Evolutionary conservation across 2,888 invertebrate genomes (phyloP).

Genomic region (Penaeus monodon): DNA sequence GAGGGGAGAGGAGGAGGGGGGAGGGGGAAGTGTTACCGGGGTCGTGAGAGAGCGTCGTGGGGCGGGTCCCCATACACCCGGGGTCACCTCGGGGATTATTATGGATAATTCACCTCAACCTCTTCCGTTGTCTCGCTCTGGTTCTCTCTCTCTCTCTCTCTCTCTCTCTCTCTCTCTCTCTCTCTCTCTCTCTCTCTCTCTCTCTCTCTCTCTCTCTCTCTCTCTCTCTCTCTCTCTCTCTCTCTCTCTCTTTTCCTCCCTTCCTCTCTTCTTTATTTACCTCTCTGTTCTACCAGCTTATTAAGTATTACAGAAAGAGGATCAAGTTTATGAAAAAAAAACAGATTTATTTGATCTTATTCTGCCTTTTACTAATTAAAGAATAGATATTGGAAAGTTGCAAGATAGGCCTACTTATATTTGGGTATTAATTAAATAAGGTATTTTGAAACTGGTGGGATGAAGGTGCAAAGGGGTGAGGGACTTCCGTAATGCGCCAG

Average conservation of each 20-base stretch:
- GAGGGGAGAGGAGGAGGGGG: background rate
- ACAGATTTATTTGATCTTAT: no score
- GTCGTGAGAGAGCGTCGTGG: constrained; percentile 21
- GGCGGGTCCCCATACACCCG: constrained; percentile 27
- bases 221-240: constrained; percentile 9
- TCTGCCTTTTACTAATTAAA: no score
- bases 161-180: background rate
- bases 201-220: constrained; percentile 17
- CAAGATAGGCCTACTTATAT: no score
- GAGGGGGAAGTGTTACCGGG: constrained; percentile 6
- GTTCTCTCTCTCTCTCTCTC: background rate
- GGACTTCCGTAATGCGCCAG: no score
- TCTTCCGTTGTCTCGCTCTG: constrained; percentile 10
- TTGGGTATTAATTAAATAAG: no score
- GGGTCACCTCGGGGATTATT: constrained; percentile 4
- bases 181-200: constrained; percentile 11
- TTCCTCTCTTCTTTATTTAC: background rate
- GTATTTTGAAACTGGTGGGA: no score
- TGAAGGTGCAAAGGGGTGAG: no score
- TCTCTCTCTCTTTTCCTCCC: no score
- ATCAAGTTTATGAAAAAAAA: no score
- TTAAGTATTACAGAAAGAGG: no score
- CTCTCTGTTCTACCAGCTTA: no score
- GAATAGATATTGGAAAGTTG: no score
- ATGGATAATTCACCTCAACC: constrained; percentile 18